Percentiles rank a stretch among this genome's conserved stretches.
Evolutionary conservation across 2,888 invertebrate genomes (phyloP).

Genomic region (Matsumyia berberina): DNA sequence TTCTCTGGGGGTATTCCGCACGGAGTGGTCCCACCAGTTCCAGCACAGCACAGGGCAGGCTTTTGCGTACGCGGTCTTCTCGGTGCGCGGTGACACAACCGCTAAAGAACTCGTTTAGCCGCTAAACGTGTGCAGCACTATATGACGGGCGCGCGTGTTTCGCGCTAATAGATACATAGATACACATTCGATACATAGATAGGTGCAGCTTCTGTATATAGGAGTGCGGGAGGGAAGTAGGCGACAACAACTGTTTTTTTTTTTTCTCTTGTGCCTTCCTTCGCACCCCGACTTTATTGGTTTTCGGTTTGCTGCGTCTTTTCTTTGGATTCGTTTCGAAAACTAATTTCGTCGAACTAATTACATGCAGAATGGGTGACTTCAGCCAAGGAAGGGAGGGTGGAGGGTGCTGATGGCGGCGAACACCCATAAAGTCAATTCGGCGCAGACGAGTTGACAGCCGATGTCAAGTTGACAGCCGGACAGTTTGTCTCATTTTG

Average conservation of each 20-base stretch:
- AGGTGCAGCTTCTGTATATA: conserved; percentile 43
- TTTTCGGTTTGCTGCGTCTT: conserved; percentile 6
- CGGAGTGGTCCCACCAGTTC: conserved; percentile 39
- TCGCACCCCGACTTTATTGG: conserved; percentile 12
- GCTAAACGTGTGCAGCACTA: conserved; percentile 60
- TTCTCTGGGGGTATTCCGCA: conserved; percentile 57
- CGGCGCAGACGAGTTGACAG: conserved; percentile 48
- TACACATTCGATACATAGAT: background rate
- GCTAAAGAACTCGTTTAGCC: conserved; percentile 65
- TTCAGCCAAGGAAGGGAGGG: conserved; percentile 3
- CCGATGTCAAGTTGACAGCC: conserved; percentile 65
- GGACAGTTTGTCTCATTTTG: conserved; percentile 56
- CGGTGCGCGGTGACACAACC: conserved; percentile 63
- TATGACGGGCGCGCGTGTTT: conserved; percentile 48
- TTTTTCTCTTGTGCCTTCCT: background rate
- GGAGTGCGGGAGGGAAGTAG: background rate
- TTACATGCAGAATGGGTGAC: conserved; percentile 38
- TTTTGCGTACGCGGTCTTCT: conserved; percentile 30
- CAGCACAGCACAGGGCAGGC: background rate
- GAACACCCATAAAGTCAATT: conserved; percentile 5
- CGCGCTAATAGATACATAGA: conserved; percentile 34
- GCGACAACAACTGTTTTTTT: background rate
- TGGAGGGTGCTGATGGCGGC: conserved; percentile 17
- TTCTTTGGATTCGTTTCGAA: conserved; percentile 38
- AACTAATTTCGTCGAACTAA: conserved; percentile 51